Base-by-base conservation (phyloP, 2,113 vertebrate species). In the Cyanocitta stelleri region DNA sequence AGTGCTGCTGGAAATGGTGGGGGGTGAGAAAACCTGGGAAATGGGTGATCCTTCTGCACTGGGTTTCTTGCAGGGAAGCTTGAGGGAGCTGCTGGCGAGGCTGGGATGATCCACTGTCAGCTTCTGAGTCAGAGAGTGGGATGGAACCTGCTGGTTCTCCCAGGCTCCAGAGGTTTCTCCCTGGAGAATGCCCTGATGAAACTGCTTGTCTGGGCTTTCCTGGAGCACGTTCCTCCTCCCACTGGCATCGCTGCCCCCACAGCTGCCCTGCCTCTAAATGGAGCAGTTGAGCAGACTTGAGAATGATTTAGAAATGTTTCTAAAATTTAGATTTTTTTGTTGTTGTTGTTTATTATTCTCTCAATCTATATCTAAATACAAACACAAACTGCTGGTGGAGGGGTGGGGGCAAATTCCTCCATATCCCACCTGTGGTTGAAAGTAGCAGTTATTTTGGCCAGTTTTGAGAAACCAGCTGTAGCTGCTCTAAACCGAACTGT, bases 231-330 rank as follows among this genome's bases (percentile, higher is more conserved):
- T 66, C 43, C 22, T 86, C 48, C 27, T 56, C 39, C 39, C 9
- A 0, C 23, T 61, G 29, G 15, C 15, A 24, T 35, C 16, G 32
- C 56, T 75, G 59, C 5, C 41, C 24, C 13, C 0, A 0, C 20
- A 75, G 39, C 58, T 89, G 19, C 80, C 35, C 37, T 54, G 8
- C 56, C 52, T 59, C 27, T 41, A 17, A 54, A 24, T 4, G 16
- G 9, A 62, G 41, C 26, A n/a, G 17, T 6, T n/a, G 68, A 55
- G 55, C 29, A 68, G 49, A 19, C 14, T n/a, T 46, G 27, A 30
- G 30, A 46, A 75, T 20, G 11, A 55, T 75, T 26, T 32, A 30
- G 21, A 54, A 54, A 6, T 33, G 27, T 29, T 71, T 73, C 29
- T 78, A 3, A 48, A 52, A n/a, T 67, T 32, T 37, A 39, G 8